Evolutionary conservation across 2,888 invertebrate species (phyloP).

Genomic region (Cheilosia variabilis): DNA sequence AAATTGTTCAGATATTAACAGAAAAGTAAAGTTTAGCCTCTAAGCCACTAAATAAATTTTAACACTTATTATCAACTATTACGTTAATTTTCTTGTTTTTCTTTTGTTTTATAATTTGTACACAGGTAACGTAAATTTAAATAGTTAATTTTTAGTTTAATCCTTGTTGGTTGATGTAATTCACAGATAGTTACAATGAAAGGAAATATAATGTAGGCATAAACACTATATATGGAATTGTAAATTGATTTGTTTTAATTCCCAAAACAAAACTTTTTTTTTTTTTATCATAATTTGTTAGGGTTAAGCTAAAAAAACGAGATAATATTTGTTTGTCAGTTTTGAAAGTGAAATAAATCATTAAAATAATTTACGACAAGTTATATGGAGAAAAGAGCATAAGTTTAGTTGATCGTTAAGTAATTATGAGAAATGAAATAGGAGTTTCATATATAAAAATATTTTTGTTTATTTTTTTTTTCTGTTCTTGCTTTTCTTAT

Average conservation of each 20-base stretch:
- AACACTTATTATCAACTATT: slow-evolving; percentile 13
- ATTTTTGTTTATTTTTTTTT: slow-evolving; percentile 61
- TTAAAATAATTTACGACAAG: slow-evolving; percentile 49
- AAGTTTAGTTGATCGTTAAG: slow-evolving; percentile 60
- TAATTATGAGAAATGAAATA: slow-evolving; percentile 44
- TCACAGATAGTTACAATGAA: slow-evolving; percentile 38
- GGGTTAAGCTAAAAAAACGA: slow-evolving; percentile 38
- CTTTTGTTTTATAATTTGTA: slow-evolving; percentile 55
- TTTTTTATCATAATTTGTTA: slow-evolving; percentile 35
- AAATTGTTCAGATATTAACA: slow-evolving; percentile 35
- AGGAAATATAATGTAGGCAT: slow-evolving; percentile 33
- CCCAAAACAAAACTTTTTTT: slow-evolving; percentile 28
- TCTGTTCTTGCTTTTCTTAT: slow-evolving; percentile 81
- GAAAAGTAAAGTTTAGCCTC: slow-evolving; percentile 16
- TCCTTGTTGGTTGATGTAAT: slow-evolving; percentile 64
- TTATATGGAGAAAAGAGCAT: slow-evolving; percentile 38
- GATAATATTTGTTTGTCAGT: slow-evolving; percentile 49
- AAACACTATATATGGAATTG: slow-evolving; percentile 64
- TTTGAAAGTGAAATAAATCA: slow-evolving; percentile 26
- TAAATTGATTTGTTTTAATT: slow-evolving; percentile 66
- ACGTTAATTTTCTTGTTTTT: slow-evolving; percentile 19
- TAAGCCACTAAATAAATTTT: slow-evolving; percentile 27
- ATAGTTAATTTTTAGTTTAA: slow-evolving; percentile 57
- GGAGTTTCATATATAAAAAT: slow-evolving; percentile 1
- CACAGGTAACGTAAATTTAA: slow-evolving; percentile 57